These are phyloP conservation scores for Griposia aprilina DNA, from an alignment of 2,888 invertebrate genomes.

Conservation along the genomic window DNA sequence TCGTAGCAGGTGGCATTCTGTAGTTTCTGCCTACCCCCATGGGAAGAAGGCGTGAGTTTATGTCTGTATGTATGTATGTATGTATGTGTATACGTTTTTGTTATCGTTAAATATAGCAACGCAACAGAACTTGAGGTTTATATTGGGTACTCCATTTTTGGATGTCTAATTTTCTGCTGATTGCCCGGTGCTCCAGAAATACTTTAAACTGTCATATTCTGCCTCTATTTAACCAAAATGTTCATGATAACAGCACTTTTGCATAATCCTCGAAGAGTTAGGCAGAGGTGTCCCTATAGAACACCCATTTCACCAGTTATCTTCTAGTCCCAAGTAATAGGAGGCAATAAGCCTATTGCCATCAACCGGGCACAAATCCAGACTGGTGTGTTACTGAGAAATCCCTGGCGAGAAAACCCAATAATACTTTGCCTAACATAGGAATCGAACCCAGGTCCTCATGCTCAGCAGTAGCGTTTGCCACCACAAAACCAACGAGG, in stretches of 20 bases:
- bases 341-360: neutral
- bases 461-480: neutral
- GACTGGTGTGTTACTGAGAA: neutral
- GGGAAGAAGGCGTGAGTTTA: too few species aligned
- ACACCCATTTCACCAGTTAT: neutral
- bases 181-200: neutral
- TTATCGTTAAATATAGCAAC: neutral
- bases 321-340: neutral
- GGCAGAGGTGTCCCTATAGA: neutral
- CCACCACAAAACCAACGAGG: neutral
- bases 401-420: neutral
- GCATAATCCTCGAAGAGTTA: neutral
- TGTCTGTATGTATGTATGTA: too few species aligned
- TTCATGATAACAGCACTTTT: too few species aligned
- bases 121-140: neutral
- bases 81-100: neutral
- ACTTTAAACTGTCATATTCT: neutral
- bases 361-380: neutral
- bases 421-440: neutral
- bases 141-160: neutral
- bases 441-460: neutral
- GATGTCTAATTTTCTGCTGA: neutral
- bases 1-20: too few species aligned
- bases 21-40: too few species aligned
- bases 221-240: neutral